Evolutionary conservation across 2,113 vertebrate genomes (phyloP).

Genomic region (Leucoraja erinaceus): DNA sequence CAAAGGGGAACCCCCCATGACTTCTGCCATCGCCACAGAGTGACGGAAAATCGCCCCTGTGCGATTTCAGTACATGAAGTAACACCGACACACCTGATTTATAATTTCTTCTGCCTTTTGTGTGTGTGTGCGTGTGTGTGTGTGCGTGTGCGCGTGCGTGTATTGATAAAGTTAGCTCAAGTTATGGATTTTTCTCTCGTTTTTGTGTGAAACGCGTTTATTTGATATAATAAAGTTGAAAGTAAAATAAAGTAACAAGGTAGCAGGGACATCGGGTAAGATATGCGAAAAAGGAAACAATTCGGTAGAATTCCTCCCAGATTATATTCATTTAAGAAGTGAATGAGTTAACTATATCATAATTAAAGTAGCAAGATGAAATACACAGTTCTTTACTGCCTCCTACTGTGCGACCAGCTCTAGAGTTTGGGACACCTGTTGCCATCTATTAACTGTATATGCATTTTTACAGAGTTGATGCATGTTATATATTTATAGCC

Average conservation of each 20-base stretch:
- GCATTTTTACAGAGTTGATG: slow-evolving; percentile 37
- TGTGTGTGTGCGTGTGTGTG: not conserved
- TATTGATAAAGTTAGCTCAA: not conserved
- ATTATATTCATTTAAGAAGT: not conserved
- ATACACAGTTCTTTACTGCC: slow-evolving; percentile 26
- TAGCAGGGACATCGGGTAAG: not conserved
- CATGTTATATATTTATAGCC: slow-evolving; percentile 36
- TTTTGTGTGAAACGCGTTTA: slow-evolving; percentile 18
- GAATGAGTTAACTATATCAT: slow-evolving; percentile 28
- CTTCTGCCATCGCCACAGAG: slow-evolving; percentile 26
- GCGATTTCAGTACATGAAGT: slow-evolving; percentile 11
- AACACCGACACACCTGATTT: slow-evolving; percentile 21
- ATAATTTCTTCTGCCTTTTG: slow-evolving; percentile 14
- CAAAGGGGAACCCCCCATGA: not conserved
- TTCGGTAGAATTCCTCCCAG: not conserved
- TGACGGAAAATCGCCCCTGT: not conserved
- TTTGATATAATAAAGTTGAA: slow-evolving; percentile 6
- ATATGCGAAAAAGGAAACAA: not conserved
- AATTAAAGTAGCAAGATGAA: not conserved
- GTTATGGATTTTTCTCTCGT: slow-evolving; percentile 17
- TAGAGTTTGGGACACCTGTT: not conserved
- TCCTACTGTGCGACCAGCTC: slow-evolving; percentile 27
- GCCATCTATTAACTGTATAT: slow-evolving; percentile 33
- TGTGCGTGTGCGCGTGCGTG: not conserved
- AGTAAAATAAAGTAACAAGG: not conserved